Conservation (phyloP, 2,113 vertebrate genomes). For the Planiliza haematocheilus region DNA sequence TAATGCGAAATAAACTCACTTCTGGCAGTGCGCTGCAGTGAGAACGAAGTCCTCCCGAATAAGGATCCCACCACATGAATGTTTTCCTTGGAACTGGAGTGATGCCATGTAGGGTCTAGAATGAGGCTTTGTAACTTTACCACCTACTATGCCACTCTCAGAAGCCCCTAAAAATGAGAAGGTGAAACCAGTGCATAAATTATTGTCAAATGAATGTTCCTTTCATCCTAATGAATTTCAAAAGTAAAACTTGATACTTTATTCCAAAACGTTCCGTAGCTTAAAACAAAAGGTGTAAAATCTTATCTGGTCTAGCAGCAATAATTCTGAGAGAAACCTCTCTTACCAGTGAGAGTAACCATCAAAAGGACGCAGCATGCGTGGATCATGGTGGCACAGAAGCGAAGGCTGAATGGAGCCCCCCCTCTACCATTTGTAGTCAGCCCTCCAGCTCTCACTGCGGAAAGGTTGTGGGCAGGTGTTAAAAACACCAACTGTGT, state of each 20-base stretch:
- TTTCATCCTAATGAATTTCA: too few relatives aligned
- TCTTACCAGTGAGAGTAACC: slow-evolving; percentile 52
- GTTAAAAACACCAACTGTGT: background rate
- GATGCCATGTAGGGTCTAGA: slow-evolving; percentile 88
- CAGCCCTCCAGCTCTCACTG: background rate
- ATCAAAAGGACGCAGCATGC: slow-evolving; percentile 24
- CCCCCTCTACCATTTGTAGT: slow-evolving; percentile 26
- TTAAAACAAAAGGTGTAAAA: too few relatives aligned
- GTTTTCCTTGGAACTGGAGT: slow-evolving; percentile 1
- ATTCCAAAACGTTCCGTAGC: too few relatives aligned
- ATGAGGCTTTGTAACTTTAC: slow-evolving; percentile 82
- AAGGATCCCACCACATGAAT: slow-evolving; percentile 77
- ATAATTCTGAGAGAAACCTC: background rate
- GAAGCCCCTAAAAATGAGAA: slow-evolving; percentile 64
- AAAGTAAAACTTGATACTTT: too few relatives aligned
- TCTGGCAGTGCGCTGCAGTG: slow-evolving; percentile 70
- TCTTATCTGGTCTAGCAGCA: background rate
- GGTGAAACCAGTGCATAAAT: background rate
- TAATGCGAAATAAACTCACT: slow-evolving; percentile 43
- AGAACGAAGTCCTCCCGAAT: slow-evolving; percentile 76
- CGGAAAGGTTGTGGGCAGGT: slow-evolving; percentile 53
- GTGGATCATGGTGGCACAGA: slow-evolving; percentile 16
- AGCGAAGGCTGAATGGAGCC: background rate
- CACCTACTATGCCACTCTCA: slow-evolving; percentile 82
- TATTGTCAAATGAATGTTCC: background rate